Base-by-base conservation (phyloP, 1,140 invertebrate genomes). In the Ceratoteleas bidentatus region DNA sequence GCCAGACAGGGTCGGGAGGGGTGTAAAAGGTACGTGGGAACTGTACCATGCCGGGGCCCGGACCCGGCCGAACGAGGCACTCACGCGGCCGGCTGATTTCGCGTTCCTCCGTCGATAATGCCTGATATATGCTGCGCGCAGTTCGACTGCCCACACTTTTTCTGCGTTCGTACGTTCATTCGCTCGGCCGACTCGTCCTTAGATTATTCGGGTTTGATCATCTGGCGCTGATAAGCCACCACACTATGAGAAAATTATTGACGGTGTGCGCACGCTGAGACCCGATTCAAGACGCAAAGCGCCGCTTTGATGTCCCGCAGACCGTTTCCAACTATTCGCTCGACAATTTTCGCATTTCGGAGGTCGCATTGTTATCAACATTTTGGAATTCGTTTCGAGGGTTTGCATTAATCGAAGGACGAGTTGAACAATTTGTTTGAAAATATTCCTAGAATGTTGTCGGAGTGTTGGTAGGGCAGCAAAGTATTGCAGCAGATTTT, bases 1-100 rank as follows among this genome's bases (percentile, higher is more conserved):
- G 47, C 40, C 66, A 76, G 79, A 72, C 66, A 76, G 70, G 72
- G 75, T 64, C 73, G 66, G 80, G 86, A 70, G 82, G 85, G 81
- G 76, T 83, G 85, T 84, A 86, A 86, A 86, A 89, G 86, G 84
- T 87, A 87, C 88, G 88, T 88, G 88, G 87, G 88, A 89, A 89
- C 87, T 88, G 83, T 89, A 85, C 86, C 85, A 87, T 81, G 84
- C 64, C 62, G 52, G 69, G 57, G 57, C 73, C 73, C 73, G 73
- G 73, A 62, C 80, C 66, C 68, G 16, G 43, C 54, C 61, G 57
- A 56, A 68, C 33, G 62, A 72, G 65, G 49, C 69, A 62, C 64
- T 64, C 66, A 61, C 68, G 69, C 69, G 43, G 65, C 47, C 66
- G 50, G 70, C 53, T 78, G 73, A 77, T 78, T 83, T 83, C 81